These are phyloP conservation scores for Hormaphis cornu DNA, from an alignment of 1,140 invertebrate species.

Conservation along the genomic window DNA sequence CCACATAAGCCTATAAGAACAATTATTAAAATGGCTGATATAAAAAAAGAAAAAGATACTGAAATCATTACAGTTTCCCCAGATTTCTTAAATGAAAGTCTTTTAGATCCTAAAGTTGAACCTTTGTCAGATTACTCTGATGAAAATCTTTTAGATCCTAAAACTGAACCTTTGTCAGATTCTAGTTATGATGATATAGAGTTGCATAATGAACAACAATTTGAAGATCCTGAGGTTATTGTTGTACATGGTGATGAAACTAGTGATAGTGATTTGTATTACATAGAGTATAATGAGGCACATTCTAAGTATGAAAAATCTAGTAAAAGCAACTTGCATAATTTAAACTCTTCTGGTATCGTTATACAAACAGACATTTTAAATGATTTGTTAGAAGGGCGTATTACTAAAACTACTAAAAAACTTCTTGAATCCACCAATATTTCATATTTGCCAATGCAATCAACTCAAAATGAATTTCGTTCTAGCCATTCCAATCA, in stretches of 20 bases:
- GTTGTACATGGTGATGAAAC: constrained; percentile 6
- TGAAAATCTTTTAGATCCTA: neutral
- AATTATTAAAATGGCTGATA: constrained; percentile 13
- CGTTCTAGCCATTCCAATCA: neutral
- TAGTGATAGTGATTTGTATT: constrained; percentile 20
- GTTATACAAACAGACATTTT: constrained; percentile 22
- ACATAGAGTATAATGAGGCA: neutral
- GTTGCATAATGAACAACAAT: neutral
- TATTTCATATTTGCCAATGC: constrained; percentile 26
- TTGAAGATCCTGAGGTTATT: constrained; percentile 18
- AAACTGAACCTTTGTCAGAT: neutral
- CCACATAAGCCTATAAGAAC: neutral
- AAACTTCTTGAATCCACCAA: constrained; percentile 20
- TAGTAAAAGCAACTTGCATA: neutral
- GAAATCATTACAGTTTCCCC: constrained; percentile 25
- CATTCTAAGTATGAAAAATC: neutral
- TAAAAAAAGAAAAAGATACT: constrained; percentile 17
- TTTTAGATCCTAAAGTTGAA: neutral
- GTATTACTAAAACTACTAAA: constrained; percentile 23
- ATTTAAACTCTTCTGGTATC: neutral
- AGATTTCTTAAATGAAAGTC: neutral
- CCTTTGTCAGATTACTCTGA: neutral
- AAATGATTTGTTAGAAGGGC: constrained; percentile 16
- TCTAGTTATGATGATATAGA: constrained; percentile 10
- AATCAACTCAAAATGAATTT: constrained; percentile 15